Evolutionary conservation across 2,113 vertebrate species (phyloP).

Genomic region (Sinocyclocheilus grahami): DNA sequence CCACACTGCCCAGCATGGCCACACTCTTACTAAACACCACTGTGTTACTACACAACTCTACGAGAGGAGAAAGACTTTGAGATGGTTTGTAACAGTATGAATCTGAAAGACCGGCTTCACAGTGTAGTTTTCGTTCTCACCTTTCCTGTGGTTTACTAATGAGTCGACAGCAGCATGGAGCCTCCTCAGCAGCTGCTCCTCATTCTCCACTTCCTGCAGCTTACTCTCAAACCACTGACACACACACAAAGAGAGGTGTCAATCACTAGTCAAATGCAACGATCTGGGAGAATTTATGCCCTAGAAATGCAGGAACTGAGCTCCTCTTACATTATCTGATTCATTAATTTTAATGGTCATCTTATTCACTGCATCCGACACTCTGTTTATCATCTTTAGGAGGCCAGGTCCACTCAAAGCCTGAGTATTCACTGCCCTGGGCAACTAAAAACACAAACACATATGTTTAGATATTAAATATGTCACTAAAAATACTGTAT

Average conservation of each 20-base stretch:
- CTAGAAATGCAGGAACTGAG: not conserved
- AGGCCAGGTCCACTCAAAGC: slow-evolving; percentile 91
- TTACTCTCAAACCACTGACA: slow-evolving; percentile 97
- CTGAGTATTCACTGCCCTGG: slow-evolving; percentile 89
- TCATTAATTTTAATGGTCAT: slow-evolving; percentile 99
- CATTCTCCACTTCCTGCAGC: slow-evolving; percentile 91
- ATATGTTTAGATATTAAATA: not conserved
- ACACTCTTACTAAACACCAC: slow-evolving; percentile 94
- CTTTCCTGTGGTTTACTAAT: slow-evolving; percentile 92
- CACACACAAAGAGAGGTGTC: not conserved
- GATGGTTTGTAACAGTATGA: not conserved
- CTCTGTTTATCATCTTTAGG: slow-evolving; percentile 96
- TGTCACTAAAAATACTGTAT: slow-evolving; percentile 2
- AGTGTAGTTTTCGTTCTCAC: slow-evolving; percentile 68
- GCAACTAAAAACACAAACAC: slow-evolving; percentile 77
- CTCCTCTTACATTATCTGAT: slow-evolving; percentile 86
- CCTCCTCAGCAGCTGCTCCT: slow-evolving; percentile 93
- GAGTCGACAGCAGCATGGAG: slow-evolving; percentile 87
- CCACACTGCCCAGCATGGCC: slow-evolving; percentile 95
- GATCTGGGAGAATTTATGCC: not conserved
- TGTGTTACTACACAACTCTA: slow-evolving; percentile 88
- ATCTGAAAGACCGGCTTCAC: not conserved
- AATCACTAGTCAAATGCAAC: not conserved
- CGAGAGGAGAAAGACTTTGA: not conserved
- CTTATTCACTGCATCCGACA: slow-evolving; percentile 94